A percentile compares a stretch with the other conserved stretches of the same genome.
phyloP scores from a whole-genome alignment of 2,113 vertebrate genomes.

The Paratilapia polleni region DNA sequence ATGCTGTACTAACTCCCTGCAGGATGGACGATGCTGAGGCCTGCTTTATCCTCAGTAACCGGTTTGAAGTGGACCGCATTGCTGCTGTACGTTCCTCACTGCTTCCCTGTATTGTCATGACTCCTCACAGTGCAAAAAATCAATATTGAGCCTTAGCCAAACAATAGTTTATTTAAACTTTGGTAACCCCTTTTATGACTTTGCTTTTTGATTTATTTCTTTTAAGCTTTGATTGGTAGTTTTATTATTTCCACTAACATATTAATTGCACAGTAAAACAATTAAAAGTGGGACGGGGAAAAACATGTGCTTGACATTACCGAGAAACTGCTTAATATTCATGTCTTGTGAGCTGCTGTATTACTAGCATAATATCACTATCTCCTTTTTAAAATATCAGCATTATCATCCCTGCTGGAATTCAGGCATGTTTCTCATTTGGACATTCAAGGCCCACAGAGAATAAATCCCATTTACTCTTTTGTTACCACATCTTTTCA shows the following conservation, averaged over 20 bases:
- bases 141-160: background rate
- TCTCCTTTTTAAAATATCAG: background rate
- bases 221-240: background rate
- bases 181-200: background rate
- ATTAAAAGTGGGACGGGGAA: background rate
- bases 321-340: background rate
- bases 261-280: background rate
- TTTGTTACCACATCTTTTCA: background rate
- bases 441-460: background rate
- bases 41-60: slow-evolving; percentile 88
- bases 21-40: slow-evolving; percentile 89
- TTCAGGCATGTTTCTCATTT: background rate
- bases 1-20: slow-evolving; percentile 64
- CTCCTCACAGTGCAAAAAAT: slow-evolving; percentile 15
- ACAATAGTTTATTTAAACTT: background rate
- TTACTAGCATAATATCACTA: background rate
- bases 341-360: background rate
- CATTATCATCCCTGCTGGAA: background rate
- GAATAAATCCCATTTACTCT: too few relatives aligned
- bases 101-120: slow-evolving; percentile 25
- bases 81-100: slow-evolving; percentile 81
- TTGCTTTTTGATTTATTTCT: background rate
- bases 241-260: background rate
- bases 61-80: slow-evolving; percentile 87
- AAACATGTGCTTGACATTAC: background rate